phyloP scores from a whole-genome alignment of 1,140 invertebrate genomes.

The Pristionchus pacificus region DNA sequence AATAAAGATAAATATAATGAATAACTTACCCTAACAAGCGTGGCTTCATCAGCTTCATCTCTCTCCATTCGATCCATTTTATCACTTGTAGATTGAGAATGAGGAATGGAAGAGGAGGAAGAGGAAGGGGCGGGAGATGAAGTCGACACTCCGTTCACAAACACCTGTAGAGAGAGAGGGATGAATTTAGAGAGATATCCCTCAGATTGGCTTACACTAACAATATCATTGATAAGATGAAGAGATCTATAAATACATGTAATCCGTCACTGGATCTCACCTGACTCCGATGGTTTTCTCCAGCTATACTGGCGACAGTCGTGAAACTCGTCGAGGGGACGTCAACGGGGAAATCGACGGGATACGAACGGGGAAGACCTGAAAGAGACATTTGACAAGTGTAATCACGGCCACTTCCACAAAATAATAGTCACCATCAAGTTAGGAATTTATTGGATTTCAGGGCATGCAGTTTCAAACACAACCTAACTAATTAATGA shows the following conservation, averaged over 20 bases:
- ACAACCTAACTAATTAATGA: too few relatives aligned
- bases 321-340: slow-evolving; percentile 19
- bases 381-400: slow-evolving; percentile 19
- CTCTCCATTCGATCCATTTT: too few relatives aligned
- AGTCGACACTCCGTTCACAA: slow-evolving; percentile 24
- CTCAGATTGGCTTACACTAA: too few relatives aligned
- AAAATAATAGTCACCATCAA: background rate
- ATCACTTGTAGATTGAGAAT: too few relatives aligned
- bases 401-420: too few relatives aligned
- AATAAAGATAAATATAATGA: background rate
- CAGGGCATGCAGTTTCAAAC: too few relatives aligned
- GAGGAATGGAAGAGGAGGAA: too few relatives aligned
- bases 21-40: slow-evolving; percentile 16
- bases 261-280: background rate
- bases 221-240: too few relatives aligned
- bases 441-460: too few relatives aligned
- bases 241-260: background rate
- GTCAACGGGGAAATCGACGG: slow-evolving; percentile 27
- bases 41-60: slow-evolving; percentile 23
- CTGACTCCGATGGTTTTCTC: slow-evolving; percentile 18
- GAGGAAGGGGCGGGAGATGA: too few relatives aligned
- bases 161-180: slow-evolving; percentile 16
- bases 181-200: background rate
- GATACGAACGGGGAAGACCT: slow-evolving; percentile 19
- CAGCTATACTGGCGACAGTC: background rate